Conservation (phyloP, 2,797 vertebrate species). For the Buceros bicornis region DNA sequence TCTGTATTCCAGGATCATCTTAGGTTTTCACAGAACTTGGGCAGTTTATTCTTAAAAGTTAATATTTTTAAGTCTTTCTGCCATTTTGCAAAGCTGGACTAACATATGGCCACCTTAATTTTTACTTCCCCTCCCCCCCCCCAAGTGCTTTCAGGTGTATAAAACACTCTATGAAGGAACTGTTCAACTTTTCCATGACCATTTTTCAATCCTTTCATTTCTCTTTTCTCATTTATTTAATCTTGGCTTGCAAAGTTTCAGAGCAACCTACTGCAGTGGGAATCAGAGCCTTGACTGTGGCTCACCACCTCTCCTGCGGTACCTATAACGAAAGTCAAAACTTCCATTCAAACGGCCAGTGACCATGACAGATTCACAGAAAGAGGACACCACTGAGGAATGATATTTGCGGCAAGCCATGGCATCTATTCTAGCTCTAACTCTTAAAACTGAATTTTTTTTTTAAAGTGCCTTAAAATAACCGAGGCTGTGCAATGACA, state of each 20-base stretch:
- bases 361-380: not conserved
- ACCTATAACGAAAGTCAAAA: not conserved
- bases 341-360: not conserved
- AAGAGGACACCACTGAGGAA: not conserved
- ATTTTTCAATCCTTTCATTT: not conserved
- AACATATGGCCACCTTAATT: not conserved
- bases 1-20: not conserved
- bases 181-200: not conserved
- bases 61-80: not conserved
- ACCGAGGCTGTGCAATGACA: not conserved
- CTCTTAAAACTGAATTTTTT: not conserved
- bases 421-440: not conserved
- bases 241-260: not conserved
- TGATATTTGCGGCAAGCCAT: not conserved
- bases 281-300: not conserved
- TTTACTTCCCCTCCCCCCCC: not conserved
- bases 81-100: not conserved
- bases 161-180: not conserved
- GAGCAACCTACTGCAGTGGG: not conserved
- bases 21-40: not conserved
- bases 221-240: not conserved
- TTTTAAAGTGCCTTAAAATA: not conserved
- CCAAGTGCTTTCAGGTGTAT: not conserved
- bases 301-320: not conserved
- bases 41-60: not conserved